A percentile compares a stretch with the other conserved stretches of the same genome.
phyloP scores from a whole-genome alignment of 1,140 invertebrate genomes.

The Rhopalosiphum maidis region DNA sequence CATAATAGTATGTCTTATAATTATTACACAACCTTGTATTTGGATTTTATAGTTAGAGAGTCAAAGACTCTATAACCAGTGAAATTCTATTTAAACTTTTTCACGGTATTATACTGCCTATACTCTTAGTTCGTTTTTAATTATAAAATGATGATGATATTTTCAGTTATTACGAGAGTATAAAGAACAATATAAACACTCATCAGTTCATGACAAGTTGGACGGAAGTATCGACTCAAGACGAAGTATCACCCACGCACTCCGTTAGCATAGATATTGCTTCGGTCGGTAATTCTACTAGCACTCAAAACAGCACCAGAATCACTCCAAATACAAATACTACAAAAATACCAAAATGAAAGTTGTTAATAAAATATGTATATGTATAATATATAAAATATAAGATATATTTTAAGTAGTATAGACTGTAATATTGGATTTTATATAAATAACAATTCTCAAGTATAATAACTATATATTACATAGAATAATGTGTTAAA shows the following conservation, averaged over 20 bases:
- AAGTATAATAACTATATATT: conserved; percentile 7
- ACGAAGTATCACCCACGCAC: conserved; percentile 5
- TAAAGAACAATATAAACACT: conserved; percentile 51
- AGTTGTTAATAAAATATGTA: background rate
- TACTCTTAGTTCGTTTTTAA: background rate
- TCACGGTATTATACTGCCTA: background rate
- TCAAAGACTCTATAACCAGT: too few relatives aligned
- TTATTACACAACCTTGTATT: too few relatives aligned
- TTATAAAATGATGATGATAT: background rate
- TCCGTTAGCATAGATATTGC: conserved; percentile 16
- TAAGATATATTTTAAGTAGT: background rate
- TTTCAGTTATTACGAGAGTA: conserved; percentile 30
- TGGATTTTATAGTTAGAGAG: too few relatives aligned
- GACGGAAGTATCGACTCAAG: conserved; percentile 33
- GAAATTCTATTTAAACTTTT: background rate
- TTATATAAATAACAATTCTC: conserved; percentile 5
- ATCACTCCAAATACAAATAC: conserved; percentile 5
- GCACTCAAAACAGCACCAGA: background rate
- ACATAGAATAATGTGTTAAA: conserved; percentile 10
- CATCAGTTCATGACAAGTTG: conserved; percentile 45
- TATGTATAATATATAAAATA: background rate
- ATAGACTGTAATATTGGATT: background rate
- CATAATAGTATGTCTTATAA: too few relatives aligned
- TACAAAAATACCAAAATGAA: conserved; percentile 13
- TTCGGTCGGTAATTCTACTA: background rate